A percentile compares a stretch with the other conserved stretches of the same genome.
These are phyloP conservation scores for Craniophora ligustri DNA, from an alignment of 2,888 invertebrate species.

Conservation along the genomic window DNA sequence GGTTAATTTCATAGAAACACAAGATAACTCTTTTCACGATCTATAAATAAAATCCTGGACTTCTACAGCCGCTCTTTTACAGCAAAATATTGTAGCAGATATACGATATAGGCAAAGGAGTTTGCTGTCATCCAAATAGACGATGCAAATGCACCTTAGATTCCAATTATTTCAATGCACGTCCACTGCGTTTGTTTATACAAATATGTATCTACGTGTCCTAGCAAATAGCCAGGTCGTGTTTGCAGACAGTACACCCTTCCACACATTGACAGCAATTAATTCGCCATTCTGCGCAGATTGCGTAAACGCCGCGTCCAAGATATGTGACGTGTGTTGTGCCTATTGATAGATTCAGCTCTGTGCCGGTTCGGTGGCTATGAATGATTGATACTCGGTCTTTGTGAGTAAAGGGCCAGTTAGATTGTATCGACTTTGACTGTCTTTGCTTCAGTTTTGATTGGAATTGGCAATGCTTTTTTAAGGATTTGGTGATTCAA, in stretches of 20 bases:
- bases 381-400: conserved; percentile 47
- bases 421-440: conserved; percentile 12
- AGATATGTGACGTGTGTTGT: conserved; percentile 43
- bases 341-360: conserved; percentile 46
- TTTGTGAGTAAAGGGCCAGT: conserved; percentile 35
- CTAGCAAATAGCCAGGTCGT: conserved; percentile 4
- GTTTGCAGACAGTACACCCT: conserved; percentile 24
- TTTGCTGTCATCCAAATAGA: too few relatives aligned
- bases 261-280: conserved; percentile 38
- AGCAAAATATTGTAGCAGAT: too few relatives aligned
- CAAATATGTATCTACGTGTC: background rate
- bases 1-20: too few relatives aligned
- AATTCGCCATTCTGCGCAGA: conserved; percentile 54
- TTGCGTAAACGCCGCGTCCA: conserved; percentile 47
- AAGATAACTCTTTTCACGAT: too few relatives aligned
- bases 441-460: background rate
- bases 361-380: conserved; percentile 21
- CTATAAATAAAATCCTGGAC: too few relatives aligned
- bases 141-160: background rate
- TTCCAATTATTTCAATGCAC: background rate
- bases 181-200: conserved; percentile 2
- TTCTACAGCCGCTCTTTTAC: too few relatives aligned
- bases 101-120: background rate
- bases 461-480: conserved; percentile 11
- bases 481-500: too few relatives aligned